These are phyloP conservation scores for Elanoides forficatus DNA, from an alignment of 2,113 vertebrate genomes.

Conservation along the genomic window DNA sequence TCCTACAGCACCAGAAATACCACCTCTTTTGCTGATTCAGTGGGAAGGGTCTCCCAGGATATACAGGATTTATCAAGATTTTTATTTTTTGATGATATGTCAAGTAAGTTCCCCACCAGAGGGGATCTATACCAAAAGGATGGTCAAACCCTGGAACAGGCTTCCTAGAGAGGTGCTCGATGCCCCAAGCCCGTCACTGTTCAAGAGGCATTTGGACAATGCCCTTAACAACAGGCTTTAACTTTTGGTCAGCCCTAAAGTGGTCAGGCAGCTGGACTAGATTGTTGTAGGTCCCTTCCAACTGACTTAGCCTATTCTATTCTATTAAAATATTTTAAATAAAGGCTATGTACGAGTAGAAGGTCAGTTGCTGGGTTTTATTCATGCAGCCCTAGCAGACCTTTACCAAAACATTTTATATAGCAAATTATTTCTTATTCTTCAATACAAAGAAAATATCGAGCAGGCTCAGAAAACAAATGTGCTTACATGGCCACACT, in stretches of 20 bases:
- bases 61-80: neutral
- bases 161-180: neutral
- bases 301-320: neutral
- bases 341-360: neutral
- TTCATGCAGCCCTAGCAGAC: neutral
- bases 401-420: neutral
- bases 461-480: neutral
- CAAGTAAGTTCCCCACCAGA: neutral
- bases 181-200: neutral
- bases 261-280: neutral
- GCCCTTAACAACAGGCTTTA: neutral
- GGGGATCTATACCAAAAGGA: neutral
- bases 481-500: neutral
- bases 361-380: neutral
- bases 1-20: neutral
- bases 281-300: neutral
- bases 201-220: neutral
- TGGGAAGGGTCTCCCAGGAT: neutral
- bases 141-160: neutral
- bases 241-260: neutral
- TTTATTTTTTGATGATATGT: neutral
- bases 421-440: neutral
- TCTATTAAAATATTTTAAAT: neutral
- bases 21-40: neutral
- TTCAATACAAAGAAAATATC: neutral